phyloP scores from a whole-genome alignment of 2,797 vertebrate species.

The Hipposideros larvatus region DNA sequence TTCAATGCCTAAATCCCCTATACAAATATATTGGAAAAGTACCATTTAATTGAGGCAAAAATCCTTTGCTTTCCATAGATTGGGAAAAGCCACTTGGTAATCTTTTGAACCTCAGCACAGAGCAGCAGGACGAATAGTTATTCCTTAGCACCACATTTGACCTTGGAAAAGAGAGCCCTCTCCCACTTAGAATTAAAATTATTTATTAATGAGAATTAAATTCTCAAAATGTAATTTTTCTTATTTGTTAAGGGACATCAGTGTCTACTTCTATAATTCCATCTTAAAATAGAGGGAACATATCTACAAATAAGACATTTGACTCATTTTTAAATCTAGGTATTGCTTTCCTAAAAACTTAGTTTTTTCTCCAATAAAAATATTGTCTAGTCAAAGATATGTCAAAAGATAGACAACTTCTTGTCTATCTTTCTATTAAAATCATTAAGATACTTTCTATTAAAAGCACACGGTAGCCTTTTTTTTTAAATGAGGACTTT shows the following conservation, averaged over 20 bases:
- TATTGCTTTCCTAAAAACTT: neutral
- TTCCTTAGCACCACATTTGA: neutral
- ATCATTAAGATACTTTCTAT: neutral
- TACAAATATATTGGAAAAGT: conserved; percentile 19
- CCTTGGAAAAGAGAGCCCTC: neutral
- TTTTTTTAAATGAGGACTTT: neutral
- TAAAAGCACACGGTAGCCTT: neutral
- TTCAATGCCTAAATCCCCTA: conserved; percentile 22
- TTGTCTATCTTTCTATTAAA: neutral
- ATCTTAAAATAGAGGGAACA: neutral
- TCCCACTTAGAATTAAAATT: neutral
- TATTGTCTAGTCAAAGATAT: neutral
- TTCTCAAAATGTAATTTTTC: neutral
- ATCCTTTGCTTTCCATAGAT: neutral
- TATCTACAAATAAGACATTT: neutral
- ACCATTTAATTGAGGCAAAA: conserved; percentile 54
- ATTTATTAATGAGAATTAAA: neutral
- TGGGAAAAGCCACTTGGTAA: conserved; percentile 12
- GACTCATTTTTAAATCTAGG: neutral
- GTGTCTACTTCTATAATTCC: neutral
- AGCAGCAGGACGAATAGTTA: neutral
- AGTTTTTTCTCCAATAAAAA: neutral
- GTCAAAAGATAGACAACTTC: neutral
- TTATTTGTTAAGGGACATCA: neutral
- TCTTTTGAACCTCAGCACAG: conserved; percentile 34